Conservation (phyloP, 2,888 invertebrate genomes). For the Gonocerus acuteangulatus region DNA sequence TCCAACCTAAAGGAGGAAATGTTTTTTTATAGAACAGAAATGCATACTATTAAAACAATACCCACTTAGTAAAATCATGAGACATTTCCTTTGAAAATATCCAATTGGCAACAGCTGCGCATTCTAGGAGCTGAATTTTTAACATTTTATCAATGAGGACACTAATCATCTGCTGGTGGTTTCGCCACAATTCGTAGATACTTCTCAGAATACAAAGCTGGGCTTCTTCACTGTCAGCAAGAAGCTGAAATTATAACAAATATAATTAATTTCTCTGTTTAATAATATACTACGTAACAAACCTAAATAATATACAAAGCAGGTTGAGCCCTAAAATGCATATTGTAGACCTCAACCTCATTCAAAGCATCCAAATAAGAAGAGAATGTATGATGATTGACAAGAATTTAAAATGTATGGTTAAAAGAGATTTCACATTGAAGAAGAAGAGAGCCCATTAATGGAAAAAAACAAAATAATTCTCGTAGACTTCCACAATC, state of each 20-base stretch:
- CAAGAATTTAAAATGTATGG: no score
- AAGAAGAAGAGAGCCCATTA: no score
- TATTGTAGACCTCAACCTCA: no score
- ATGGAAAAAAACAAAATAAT: no score
- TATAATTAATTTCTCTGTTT: neutral
- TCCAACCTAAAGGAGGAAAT: no score
- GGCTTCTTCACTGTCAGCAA: constrained; percentile 90
- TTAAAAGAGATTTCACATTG: no score
- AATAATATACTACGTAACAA: neutral
- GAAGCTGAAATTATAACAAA: constrained; percentile 50
- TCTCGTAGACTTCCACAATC: no score
- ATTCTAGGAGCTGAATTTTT: constrained; percentile 94
- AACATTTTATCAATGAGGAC: constrained; percentile 94
- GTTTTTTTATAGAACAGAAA: no score
- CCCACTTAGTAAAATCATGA: constrained; percentile 71
- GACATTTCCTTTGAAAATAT: constrained; percentile 92
- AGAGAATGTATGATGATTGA: no score
- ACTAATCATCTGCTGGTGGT: constrained; percentile 94
- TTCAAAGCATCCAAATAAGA: no score
- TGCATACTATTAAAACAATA: no score
- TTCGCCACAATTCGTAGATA: constrained; percentile 90
- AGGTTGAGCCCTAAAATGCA: no score
- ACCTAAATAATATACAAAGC: neutral
- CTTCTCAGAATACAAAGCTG: constrained; percentile 89
- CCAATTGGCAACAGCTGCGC: constrained; percentile 96